phyloP scores from a whole-genome alignment of 2,888 invertebrate genomes.

The Drosophila quinaria region DNA sequence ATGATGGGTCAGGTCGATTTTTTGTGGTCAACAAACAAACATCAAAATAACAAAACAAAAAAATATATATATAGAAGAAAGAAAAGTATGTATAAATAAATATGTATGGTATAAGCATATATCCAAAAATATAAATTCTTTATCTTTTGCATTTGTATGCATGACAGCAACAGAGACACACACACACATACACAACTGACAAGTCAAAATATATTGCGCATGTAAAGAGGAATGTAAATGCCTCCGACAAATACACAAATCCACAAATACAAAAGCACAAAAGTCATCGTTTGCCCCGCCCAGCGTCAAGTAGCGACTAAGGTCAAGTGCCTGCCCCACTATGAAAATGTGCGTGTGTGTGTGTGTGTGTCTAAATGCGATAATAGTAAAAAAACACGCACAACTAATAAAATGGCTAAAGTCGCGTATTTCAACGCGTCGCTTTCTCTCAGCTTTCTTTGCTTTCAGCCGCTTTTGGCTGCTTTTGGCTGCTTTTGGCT shows the following conservation, averaged over 20 bases:
- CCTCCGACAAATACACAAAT: slow-evolving; percentile 46
- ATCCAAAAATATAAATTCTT: slow-evolving; percentile 49
- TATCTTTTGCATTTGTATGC: slow-evolving; percentile 76
- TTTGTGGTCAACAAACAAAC: slow-evolving; percentile 47
- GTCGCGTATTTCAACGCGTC: slow-evolving; percentile 69
- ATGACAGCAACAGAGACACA: slow-evolving; percentile 52
- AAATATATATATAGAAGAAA: no score
- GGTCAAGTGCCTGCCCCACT: slow-evolving; percentile 61
- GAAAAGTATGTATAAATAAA: slow-evolving; percentile 19
- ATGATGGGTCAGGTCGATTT: slow-evolving; percentile 70
- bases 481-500: slow-evolving; percentile 16
- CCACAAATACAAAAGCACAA: slow-evolving; percentile 19
- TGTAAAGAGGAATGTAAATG: slow-evolving; percentile 75
- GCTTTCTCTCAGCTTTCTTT: slow-evolving; percentile 25
- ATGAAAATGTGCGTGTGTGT: slow-evolving; percentile 16
- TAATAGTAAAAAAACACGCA: slow-evolving; percentile 80
- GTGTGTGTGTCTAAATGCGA: slow-evolving; percentile 49
- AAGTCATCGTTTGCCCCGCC: slow-evolving; percentile 48
- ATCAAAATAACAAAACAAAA: slow-evolving; percentile 9
- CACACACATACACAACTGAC: slow-evolving; percentile 31
- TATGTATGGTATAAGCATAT: slow-evolving; percentile 21
- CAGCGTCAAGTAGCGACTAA: slow-evolving; percentile 40
- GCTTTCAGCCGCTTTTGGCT: slow-evolving; percentile 19
- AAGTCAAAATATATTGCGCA: slow-evolving; percentile 73
- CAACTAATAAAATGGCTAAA: slow-evolving; percentile 77